Percentiles rank a stretch among this genome's conserved stretches.
Conservation (phyloP, 2,797 vertebrate genomes). For the Enteromius anoplus region DNA sequence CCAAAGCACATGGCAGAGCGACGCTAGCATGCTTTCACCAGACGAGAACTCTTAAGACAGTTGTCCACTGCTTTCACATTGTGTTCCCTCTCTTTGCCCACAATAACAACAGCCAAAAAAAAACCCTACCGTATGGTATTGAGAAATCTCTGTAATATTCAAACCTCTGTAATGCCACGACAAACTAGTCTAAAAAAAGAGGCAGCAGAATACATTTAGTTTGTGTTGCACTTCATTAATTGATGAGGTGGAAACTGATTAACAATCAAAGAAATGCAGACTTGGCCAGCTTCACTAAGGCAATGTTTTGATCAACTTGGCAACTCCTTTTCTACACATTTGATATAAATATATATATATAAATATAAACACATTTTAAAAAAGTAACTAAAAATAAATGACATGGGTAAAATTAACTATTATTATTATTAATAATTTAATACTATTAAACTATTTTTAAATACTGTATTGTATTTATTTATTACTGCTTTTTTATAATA, state of each 20-base stretch:
- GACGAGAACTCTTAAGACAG: slow-evolving; percentile 42
- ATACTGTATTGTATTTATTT: not conserved
- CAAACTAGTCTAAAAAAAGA: slow-evolving; percentile 20
- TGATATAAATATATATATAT: not conserved
- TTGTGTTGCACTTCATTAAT: slow-evolving; percentile 7
- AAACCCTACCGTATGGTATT: slow-evolving; percentile 2
- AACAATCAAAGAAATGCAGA: slow-evolving; percentile 34
- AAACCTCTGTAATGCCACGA: slow-evolving; percentile 1
- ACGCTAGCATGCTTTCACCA: slow-evolving; percentile 45
- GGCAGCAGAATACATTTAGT: not conserved
- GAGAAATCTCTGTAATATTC: not conserved
- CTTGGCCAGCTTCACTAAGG: not conserved
- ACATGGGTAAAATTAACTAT: not conserved
- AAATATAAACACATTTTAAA: not conserved
- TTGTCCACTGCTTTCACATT: slow-evolving; percentile 38
- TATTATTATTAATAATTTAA: not conserved
- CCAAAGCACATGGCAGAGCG: slow-evolving; percentile 59
- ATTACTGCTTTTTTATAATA: not conserved
- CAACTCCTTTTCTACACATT: not conserved
- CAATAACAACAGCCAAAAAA: slow-evolving; percentile 21
- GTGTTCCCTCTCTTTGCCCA: slow-evolving; percentile 34
- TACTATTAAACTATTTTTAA: not conserved
- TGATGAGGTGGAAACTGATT: slow-evolving; percentile 24
- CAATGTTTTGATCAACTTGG: not conserved
- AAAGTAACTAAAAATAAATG: not conserved